Conservation (phyloP, 1,140 invertebrate species). For the Drosophila malerkotliana region DNA sequence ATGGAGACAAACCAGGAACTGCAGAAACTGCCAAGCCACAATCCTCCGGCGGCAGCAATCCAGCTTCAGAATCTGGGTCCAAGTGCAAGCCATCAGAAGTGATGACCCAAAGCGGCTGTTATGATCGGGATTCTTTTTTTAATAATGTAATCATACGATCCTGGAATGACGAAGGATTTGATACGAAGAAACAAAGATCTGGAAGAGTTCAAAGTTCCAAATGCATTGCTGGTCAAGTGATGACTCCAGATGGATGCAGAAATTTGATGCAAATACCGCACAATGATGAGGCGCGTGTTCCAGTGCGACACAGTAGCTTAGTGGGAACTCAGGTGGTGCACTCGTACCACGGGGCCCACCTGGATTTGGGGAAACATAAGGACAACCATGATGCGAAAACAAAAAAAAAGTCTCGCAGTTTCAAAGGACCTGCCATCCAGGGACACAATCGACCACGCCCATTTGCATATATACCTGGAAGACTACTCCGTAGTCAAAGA, state of each 20-base stretch:
- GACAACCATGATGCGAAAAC: neutral
- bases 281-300: neutral
- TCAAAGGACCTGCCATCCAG: neutral
- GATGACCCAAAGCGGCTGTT: constrained; percentile 28
- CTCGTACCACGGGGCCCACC: neutral
- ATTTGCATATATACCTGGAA: constrained; percentile 41
- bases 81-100: constrained; percentile 28
- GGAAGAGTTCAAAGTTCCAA: neutral
- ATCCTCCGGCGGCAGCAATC: neutral
- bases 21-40: neutral
- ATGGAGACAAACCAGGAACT: neutral
- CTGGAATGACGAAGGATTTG: constrained; percentile 29
- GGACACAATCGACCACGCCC: constrained; percentile 27
- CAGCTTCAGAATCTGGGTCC: neutral
- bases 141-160: neutral
- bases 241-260: constrained; percentile 27
- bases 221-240: constrained; percentile 24
- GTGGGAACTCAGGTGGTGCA: constrained; percentile 1
- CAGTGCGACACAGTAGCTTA: constrained; percentile 3
- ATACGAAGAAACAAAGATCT: neutral
- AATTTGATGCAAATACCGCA: neutral
- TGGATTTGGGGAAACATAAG: neutral
- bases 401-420: neutral
- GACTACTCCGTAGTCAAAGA: neutral
- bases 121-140: constrained; percentile 15